Base-by-base conservation (phyloP, 2,888 invertebrate species). In the Oegoconia quadripuncta region DNA sequence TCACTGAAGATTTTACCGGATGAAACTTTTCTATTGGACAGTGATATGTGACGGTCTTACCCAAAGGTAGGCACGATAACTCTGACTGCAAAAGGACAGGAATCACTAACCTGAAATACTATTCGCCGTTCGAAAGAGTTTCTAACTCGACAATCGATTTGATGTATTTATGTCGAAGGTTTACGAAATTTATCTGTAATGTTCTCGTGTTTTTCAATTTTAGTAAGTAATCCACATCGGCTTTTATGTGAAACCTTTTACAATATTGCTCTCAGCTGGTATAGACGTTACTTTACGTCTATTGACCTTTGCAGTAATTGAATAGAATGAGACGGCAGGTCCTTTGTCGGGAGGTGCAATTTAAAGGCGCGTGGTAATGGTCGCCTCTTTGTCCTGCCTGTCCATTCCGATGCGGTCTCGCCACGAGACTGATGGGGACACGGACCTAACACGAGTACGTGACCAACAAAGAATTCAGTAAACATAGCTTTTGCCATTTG, bases 281-380 rank as follows among this genome's bases (percentile, higher is more conserved):
- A 40, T 41, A 53, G 44, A 54, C n/a, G n/a, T 50, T 52, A 48
- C 52, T 42, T 50, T 52, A 55, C 53, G 56, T 60, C 50, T 54
- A 50, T 62, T 67, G 69, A 71, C 72, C 73, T 69, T 61, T 66
- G 50, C 51, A 52, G 64, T 75, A 79, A 76, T 77, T 75, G 74
- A 72, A 74, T 66, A 68, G 69, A 68, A 66, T 75, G 75, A 77
- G 61, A 70, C 69, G 66, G 68, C 72, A 68, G 55, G 58, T 65
- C 63, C 64, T 76, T 74, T 76, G 69, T 73, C 47, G 56, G 54
- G 54, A 50, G 59, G 59, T 71, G 71, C 68, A 71, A 75, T 74
- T 67, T 70, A 53, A 63, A 70, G 68, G 63, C 62, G 57, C 51
- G 58, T 54, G 52, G 61, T 68, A 65, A 72, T 62, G 55, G 55